These are phyloP conservation scores for Tipula vernalis DNA, from an alignment of 2,888 invertebrate genomes.

Conservation along the genomic window DNA sequence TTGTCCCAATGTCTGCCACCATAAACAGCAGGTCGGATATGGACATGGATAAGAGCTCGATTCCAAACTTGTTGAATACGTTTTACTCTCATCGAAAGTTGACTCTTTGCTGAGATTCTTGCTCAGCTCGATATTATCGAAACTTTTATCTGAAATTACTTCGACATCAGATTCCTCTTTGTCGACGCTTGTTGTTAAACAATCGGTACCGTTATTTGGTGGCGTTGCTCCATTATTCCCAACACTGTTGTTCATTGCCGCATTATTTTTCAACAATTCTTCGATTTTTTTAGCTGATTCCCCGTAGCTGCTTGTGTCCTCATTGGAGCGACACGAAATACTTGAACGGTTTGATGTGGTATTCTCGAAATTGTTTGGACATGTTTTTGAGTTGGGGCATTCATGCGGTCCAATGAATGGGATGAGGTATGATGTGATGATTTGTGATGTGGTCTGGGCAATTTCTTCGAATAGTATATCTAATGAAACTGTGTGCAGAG, in stretches of 20 bases:
- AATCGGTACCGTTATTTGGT: not conserved
- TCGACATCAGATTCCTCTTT: not conserved
- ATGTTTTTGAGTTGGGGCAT: slow-evolving; percentile 34
- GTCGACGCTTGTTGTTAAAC: not conserved
- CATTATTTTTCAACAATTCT: slow-evolving; percentile 9
- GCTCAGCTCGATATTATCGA: not conserved
- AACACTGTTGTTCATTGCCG: not conserved
- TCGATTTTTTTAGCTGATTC: slow-evolving; percentile 13
- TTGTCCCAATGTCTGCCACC: slow-evolving; percentile 67
- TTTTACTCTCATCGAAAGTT: slow-evolving; percentile 16
- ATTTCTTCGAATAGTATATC: slow-evolving; percentile 26
- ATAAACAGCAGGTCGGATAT: slow-evolving; percentile 49
- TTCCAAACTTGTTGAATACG: slow-evolving; percentile 21
- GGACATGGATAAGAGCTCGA: slow-evolving; percentile 34
- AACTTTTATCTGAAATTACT: not conserved
- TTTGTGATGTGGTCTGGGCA: slow-evolving; percentile 29
- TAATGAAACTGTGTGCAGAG: slow-evolving; percentile 34
- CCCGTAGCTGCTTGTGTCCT: not conserved
- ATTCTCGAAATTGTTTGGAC: slow-evolving; percentile 27
- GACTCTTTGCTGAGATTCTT: slow-evolving; percentile 6
- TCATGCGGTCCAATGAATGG: slow-evolving; percentile 36
- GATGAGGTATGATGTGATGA: slow-evolving; percentile 33
- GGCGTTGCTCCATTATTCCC: not conserved
- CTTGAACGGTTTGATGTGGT: slow-evolving; percentile 4
- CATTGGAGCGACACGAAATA: not conserved